Evolutionary conservation across 2,113 vertebrate genomes (phyloP).

Genomic region (Eublepharis macularius): DNA sequence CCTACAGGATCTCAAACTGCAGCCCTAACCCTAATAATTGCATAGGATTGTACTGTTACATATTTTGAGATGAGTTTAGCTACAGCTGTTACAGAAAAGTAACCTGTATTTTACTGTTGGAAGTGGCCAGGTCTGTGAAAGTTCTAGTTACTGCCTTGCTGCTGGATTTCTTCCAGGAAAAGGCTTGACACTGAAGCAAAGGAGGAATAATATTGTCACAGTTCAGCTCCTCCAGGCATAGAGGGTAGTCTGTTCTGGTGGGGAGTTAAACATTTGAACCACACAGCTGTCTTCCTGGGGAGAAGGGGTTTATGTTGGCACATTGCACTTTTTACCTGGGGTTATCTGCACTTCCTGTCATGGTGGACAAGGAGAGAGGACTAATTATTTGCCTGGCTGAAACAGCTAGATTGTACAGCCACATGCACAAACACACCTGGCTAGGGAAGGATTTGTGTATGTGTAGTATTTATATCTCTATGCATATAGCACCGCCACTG

Average conservation of each 20-base stretch:
- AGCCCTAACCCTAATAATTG: neutral
- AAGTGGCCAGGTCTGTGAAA: neutral
- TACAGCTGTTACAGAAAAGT: neutral
- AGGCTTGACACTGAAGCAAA: neutral
- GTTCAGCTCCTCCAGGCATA: neutral
- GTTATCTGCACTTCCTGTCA: neutral
- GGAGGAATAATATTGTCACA: neutral
- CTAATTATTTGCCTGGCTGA: neutral
- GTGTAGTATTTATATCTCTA: too few relatives aligned
- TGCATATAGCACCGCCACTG: too few relatives aligned
- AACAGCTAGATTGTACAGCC: neutral
- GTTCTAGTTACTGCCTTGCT: neutral
- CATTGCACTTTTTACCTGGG: neutral
- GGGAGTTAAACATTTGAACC: too few relatives aligned
- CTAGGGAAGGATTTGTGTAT: too few relatives aligned
- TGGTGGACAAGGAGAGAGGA: neutral
- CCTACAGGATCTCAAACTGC: neutral
- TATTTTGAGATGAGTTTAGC: neutral
- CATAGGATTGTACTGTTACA: neutral
- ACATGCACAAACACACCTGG: neutral
- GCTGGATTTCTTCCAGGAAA: neutral
- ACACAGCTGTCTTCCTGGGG: too few relatives aligned
- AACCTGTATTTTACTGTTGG: neutral
- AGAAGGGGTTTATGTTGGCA: neutral
- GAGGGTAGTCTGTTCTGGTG: neutral